A percentile compares a stretch with the other conserved stretches of the same genome.
Conservation (phyloP, 2,113 vertebrate genomes). For the Aegotheles bennettii region DNA sequence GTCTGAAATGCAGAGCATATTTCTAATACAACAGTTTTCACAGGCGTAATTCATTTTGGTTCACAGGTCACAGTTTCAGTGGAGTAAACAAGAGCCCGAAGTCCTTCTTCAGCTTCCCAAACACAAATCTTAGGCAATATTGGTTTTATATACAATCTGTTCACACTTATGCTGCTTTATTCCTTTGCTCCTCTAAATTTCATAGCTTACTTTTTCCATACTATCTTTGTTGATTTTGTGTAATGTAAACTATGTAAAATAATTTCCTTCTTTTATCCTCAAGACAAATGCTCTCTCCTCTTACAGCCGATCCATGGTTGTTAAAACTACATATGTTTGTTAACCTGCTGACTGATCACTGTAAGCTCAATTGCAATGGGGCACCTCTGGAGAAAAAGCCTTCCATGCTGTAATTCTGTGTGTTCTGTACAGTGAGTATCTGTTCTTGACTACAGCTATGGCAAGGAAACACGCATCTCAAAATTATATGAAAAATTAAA, state of each 20-base stretch:
- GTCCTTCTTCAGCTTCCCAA: background rate
- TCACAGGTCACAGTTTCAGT: background rate
- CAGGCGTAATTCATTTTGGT: background rate
- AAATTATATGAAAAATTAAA: background rate
- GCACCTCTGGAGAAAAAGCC: background rate
- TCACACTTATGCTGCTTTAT: conserved; percentile 1
- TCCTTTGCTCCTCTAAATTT: background rate
- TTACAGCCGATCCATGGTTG: background rate
- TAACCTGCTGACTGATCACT: background rate
- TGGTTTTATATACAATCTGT: conserved; percentile 29
- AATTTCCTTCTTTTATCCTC: background rate
- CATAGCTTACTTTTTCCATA: background rate
- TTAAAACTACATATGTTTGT: background rate
- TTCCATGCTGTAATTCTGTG: background rate
- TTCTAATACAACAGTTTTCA: background rate
- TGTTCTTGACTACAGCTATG: background rate
- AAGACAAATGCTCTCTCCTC: background rate
- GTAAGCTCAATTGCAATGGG: background rate
- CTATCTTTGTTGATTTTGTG: background rate
- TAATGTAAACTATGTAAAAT: background rate
- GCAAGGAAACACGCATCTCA: background rate
- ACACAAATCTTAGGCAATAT: background rate
- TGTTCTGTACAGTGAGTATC: background rate
- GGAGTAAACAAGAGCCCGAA: background rate
- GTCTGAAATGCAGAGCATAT: background rate